Evolutionary conservation across 2,888 invertebrate species (phyloP).

Genomic region (Flexamia atlantica): DNA sequence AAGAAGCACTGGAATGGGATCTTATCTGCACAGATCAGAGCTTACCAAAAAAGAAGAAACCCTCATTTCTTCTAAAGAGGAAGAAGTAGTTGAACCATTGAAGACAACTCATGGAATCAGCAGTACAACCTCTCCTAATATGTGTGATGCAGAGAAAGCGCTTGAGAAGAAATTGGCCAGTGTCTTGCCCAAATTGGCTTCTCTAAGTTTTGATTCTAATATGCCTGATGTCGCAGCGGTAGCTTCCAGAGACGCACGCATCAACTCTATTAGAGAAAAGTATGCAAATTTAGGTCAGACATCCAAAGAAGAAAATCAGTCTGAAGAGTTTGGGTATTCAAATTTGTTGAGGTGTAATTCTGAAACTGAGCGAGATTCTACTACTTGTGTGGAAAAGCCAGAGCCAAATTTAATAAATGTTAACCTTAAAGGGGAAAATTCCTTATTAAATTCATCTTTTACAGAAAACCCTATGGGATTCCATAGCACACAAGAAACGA

Average conservation of each 20-base stretch:
- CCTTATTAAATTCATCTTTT: neutral
- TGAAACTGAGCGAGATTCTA: neutral
- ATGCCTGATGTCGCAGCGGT: conserved; percentile 34
- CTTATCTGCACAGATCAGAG: neutral
- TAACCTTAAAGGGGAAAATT: neutral
- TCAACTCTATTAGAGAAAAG: conserved; percentile 35
- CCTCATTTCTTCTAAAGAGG: neutral
- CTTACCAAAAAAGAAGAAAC: neutral
- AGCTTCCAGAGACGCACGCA: conserved; percentile 25
- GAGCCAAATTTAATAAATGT: neutral
- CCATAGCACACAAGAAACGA: neutral
- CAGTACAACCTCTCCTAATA: neutral
- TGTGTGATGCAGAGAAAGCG: conserved; percentile 19
- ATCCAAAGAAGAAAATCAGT: neutral
- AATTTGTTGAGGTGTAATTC: neutral
- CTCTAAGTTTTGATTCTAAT: conserved; percentile 3
- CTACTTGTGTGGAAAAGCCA: neutral
- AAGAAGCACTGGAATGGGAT: neutral
- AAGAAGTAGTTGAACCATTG: neutral
- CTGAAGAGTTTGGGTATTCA: neutral
- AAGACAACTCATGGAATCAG: neutral
- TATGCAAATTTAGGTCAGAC: conserved; percentile 12
- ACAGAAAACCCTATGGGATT: neutral
- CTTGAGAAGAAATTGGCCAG: conserved; percentile 5
- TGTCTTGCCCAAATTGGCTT: neutral